A percentile compares a stretch with the other conserved stretches of the same genome.
Evolutionary conservation across 2,888 invertebrate species (phyloP).

Genomic region (Tanytarsus gracilentus): DNA sequence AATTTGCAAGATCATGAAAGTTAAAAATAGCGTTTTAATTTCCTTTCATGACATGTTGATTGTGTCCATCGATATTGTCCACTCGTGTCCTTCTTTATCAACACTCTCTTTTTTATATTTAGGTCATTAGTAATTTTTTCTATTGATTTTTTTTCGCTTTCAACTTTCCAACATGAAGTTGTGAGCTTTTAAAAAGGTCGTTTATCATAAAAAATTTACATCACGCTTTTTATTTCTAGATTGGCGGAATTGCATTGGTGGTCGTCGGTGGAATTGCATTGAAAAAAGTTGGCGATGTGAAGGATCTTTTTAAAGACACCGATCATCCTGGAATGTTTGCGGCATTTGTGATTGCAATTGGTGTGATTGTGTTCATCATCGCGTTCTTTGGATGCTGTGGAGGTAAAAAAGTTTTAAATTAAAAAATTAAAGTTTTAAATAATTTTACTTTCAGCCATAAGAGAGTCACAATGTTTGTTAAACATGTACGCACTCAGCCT

Average conservation of each 20-base stretch:
- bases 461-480: slow-evolving; percentile 24
- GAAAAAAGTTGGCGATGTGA: slow-evolving; percentile 18
- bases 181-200: too few relatives aligned
- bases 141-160: neutral
- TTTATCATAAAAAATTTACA: neutral
- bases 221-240: slow-evolving; percentile 3
- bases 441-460: slow-evolving; percentile 1
- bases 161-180: too few relatives aligned
- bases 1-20: too few relatives aligned
- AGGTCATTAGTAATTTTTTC: too few relatives aligned
- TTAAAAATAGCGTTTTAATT: too few relatives aligned
- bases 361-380: slow-evolving; percentile 15
- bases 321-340: slow-evolving; percentile 19
- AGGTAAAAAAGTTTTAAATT: neutral
- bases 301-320: slow-evolving; percentile 9
- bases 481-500: slow-evolving; percentile 15
- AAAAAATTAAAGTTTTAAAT: neutral
- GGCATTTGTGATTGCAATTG: slow-evolving; percentile 18
- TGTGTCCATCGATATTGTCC: too few relatives aligned
- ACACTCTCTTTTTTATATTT: too few relatives aligned
- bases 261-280: slow-evolving; percentile 24
- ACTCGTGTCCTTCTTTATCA: too few relatives aligned
- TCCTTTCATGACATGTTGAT: too few relatives aligned
- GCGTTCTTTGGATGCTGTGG: slow-evolving; percentile 17
- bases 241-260: slow-evolving; percentile 23